phyloP scores from a whole-genome alignment of 2,888 invertebrate species.

The Drosophila acutilabella region DNA sequence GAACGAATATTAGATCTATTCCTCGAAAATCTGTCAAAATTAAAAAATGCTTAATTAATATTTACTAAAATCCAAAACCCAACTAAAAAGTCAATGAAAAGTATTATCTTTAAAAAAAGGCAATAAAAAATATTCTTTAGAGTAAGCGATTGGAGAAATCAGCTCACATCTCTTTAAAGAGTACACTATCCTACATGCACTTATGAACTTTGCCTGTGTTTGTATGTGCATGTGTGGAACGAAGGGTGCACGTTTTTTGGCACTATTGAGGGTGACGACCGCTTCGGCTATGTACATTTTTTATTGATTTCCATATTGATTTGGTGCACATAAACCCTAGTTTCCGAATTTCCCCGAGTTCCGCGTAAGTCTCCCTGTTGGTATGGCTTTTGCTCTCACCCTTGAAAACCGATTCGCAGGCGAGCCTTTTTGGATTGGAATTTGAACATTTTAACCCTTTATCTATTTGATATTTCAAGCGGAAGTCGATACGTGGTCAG shows the following conservation, averaged over 20 bases:
- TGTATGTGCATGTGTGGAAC: conserved; percentile 7
- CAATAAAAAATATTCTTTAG: too few species aligned
- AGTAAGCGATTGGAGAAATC: too few species aligned
- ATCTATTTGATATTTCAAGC: conserved; percentile 57
- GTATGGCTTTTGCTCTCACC: not conserved
- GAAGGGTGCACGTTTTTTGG: conserved; percentile 41
- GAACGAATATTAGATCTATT: too few species aligned
- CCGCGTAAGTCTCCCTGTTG: conserved; percentile 1
- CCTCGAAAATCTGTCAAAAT: too few species aligned
- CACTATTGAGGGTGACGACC: conserved; percentile 51
- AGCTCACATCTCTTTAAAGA: not conserved
- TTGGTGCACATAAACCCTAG: conserved; percentile 61
- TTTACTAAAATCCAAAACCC: too few species aligned
- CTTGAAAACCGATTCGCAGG: conserved; percentile 34
- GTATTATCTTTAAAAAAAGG: too few species aligned
- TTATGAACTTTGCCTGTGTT: not conserved
- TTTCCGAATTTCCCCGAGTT: conserved; percentile 27
- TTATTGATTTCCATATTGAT: conserved; percentile 81
- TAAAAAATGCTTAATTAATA: too few species aligned
- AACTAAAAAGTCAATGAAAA: too few species aligned
- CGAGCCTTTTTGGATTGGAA: conserved; percentile 39
- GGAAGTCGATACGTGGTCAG: conserved; percentile 46
- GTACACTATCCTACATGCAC: not conserved
- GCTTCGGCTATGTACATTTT: conserved; percentile 56
- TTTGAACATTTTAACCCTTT: conserved; percentile 68